Base-by-base conservation (phyloP, 2,113 vertebrate species). In the Orycteropus afer region DNA sequence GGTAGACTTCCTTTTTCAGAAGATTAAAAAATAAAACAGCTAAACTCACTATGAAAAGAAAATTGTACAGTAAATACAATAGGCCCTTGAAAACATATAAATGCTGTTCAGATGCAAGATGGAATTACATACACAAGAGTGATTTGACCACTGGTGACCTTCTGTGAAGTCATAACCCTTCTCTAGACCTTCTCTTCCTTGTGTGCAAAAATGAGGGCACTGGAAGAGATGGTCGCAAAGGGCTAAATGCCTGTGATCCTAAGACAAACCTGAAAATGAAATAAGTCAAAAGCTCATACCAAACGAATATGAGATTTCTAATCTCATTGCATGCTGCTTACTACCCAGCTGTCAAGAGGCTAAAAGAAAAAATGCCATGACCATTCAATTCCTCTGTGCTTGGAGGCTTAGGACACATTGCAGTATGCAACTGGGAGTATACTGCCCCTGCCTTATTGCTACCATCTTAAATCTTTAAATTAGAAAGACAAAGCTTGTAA, bases 331-430 rank as follows among this genome's bases (percentile, higher is more conserved):
- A 6, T 5, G 13, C 10, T 15, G 25, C 14, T 17, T 5, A 20
- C 2, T 13, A 17, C 32, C 29, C 0, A 7, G 18, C 40, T 13
- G 17, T 22, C 37, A 23, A 27, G 73, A 34, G 73, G 20, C 55
- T 27, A 18, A 14, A 51, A 29, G 22, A 55, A 55, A 78, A 5
- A 13, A 29, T 0, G 9, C 25, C 42, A 7, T 20, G 0, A 0
- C 5, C 23, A 0, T 34, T n/a, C 3, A 47, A 9, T 5, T 0
- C 53, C 55, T 57, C 15, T 3, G 0, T 11, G 8, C 1, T 27
- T 10, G 10, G n/a, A 45, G 13, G 18, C 13, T 45, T 1, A 7
- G 37, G 51, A 32, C 17, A 61, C 0, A 1, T 2, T 0, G 22
- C 45, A 27, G 18, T 45, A 7, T 29, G 20, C 10, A 8, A 29